Percentiles rank a stretch among this genome's conserved stretches.
These are phyloP conservation scores for Hypsibius dujardini DNA, from an alignment of 1,140 invertebrate species.

Conservation along the genomic window DNA sequence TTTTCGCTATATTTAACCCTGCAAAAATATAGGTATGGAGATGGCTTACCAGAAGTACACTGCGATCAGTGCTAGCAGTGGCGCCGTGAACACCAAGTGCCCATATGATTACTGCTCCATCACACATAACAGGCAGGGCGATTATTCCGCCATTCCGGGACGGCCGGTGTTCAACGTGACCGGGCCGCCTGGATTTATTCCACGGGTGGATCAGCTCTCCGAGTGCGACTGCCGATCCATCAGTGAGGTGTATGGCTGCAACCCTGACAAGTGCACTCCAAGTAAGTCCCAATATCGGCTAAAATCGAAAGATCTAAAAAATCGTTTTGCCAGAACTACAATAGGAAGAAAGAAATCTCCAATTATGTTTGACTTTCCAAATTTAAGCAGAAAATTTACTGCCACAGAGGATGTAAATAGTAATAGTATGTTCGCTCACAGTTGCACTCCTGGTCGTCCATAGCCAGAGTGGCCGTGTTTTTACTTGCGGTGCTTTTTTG, in stretches of 20 bases:
- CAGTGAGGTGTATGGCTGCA: neutral
- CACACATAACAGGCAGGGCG: neutral
- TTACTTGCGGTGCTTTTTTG: too few relatives aligned
- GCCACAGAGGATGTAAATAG: too few relatives aligned
- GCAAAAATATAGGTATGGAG: neutral
- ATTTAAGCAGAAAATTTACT: too few relatives aligned
- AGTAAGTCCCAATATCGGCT: neutral
- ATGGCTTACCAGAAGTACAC: neutral
- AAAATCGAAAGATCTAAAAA: too few relatives aligned
- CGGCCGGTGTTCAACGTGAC: neutral
- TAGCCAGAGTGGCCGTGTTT: too few relatives aligned
- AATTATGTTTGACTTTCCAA: too few relatives aligned
- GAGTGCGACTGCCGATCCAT: conserved; percentile 1
- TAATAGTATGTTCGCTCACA: too few relatives aligned
- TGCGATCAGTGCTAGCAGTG: neutral
- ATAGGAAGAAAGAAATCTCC: too few relatives aligned
- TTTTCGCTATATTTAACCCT: too few relatives aligned
- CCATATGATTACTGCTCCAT: conserved; percentile 14
- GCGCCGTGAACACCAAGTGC: neutral
- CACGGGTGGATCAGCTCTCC: neutral
- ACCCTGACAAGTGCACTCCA: neutral
- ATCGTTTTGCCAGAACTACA: too few relatives aligned
- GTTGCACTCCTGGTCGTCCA: too few relatives aligned
- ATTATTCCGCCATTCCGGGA: neutral
- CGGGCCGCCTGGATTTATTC: conserved; percentile 6